Evolutionary conservation across 2,797 vertebrate genomes (phyloP).

Genomic region (Paratrypauchen microcephalus): DNA sequence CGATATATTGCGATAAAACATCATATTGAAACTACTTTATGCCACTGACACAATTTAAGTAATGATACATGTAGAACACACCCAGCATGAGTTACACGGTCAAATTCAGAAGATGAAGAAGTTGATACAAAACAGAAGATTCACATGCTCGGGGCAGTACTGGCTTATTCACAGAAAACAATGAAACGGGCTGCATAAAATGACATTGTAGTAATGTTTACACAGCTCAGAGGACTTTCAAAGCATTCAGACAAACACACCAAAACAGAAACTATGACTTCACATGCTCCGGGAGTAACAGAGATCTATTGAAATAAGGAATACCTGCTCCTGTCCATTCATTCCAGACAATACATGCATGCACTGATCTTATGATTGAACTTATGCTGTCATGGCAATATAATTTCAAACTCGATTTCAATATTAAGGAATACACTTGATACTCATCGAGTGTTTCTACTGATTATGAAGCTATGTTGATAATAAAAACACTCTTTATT

Average conservation of each 20-base stretch:
- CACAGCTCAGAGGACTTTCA: slow-evolving; percentile 4
- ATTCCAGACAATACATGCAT: neutral
- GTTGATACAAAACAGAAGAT: neutral
- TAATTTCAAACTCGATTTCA: too few relatives aligned
- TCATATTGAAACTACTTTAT: too few relatives aligned
- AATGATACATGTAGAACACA: too few relatives aligned
- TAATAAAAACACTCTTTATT: too few relatives aligned
- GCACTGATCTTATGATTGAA: neutral
- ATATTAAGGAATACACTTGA: too few relatives aligned
- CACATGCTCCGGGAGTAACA: neutral
- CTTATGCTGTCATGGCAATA: neutral
- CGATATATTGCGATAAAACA: too few relatives aligned
- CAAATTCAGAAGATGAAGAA: neutral
- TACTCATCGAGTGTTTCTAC: too few relatives aligned
- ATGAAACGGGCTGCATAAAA: neutral
- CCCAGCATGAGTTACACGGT: too few relatives aligned
- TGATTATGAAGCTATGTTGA: too few relatives aligned
- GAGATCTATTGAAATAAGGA: neutral
- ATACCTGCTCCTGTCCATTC: neutral
- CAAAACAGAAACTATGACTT: slow-evolving; percentile 8
- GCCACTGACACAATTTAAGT: too few relatives aligned
- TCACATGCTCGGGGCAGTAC: neutral
- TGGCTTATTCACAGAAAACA: neutral
- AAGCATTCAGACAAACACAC: neutral
- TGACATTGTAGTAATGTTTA: neutral